Conservation (phyloP, 2,113 vertebrate species). For the Hystrix cristata region DNA sequence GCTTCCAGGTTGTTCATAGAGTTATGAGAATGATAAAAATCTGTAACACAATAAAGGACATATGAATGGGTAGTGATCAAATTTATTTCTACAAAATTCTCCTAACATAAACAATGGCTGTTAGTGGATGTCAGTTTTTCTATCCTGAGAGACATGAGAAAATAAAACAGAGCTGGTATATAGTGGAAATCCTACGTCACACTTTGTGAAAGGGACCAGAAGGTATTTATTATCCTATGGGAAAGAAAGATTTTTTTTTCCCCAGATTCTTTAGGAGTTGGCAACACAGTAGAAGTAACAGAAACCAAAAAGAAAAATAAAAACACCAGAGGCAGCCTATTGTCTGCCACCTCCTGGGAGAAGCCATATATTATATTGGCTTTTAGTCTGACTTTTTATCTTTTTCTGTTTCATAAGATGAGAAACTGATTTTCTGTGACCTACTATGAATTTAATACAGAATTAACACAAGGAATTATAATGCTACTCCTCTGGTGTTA, state of each 20-base stretch:
- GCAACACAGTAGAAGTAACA: neutral
- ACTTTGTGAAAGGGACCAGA: neutral
- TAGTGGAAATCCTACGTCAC: accelerated
- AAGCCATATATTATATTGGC: accelerated
- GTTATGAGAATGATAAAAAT: neutral
- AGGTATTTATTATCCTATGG: accelerated
- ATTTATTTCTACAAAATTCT: constrained; percentile 15
- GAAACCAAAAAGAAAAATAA: constrained; percentile 21
- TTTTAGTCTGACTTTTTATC: neutral
- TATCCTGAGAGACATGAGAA: neutral
- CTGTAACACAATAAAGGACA: neutral
- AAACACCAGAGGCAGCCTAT: neutral
- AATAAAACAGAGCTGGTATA: neutral
- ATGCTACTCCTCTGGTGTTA: constrained; percentile 62
- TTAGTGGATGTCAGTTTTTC: neutral
- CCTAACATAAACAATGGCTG: neutral
- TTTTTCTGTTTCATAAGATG: constrained; percentile 4
- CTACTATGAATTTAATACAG: constrained; percentile 56
- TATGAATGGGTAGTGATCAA: neutral
- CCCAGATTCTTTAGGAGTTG: neutral
- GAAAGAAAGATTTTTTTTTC: neutral
- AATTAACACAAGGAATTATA: constrained; percentile 66
- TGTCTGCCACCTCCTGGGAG: neutral
- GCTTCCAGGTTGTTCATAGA: neutral
- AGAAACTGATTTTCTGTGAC: constrained; percentile 1